Percentiles rank a stretch among this genome's conserved stretches.
Conservation (phyloP, 2,797 vertebrate species). For the Myotis pilosus region DNA sequence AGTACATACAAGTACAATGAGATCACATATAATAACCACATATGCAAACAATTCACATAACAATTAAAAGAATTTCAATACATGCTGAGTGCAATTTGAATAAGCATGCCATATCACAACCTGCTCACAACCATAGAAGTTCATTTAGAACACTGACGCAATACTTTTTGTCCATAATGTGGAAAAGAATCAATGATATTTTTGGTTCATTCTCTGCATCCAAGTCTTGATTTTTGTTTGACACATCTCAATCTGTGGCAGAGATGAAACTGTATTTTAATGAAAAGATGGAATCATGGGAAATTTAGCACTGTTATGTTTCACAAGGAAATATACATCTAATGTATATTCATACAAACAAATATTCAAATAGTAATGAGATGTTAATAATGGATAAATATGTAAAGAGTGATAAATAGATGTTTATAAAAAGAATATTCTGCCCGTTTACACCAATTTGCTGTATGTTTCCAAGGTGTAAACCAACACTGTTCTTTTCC, state of each 20-base stretch:
- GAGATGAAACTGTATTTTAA: constrained; percentile 77
- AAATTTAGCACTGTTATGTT: constrained; percentile 61
- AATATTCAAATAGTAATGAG: constrained; percentile 59
- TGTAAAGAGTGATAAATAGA: constrained; percentile 17
- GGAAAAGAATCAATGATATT: constrained; percentile 72
- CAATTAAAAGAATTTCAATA: constrained; percentile 89
- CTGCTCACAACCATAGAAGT: constrained; percentile 83
- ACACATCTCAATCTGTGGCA: constrained; percentile 77
- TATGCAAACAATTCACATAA: constrained; percentile 93
- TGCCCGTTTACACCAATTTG: constrained; percentile 82
- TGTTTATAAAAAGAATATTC: constrained; percentile 67
- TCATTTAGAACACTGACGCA: constrained; percentile 78
- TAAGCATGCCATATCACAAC: constrained; percentile 90
- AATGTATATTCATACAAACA: constrained; percentile 76
- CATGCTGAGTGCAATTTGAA: constrained; percentile 92
- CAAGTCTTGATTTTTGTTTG: constrained; percentile 65
- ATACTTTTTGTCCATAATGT: constrained; percentile 71
- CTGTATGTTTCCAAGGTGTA: constrained; percentile 80
- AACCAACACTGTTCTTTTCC: constrained; percentile 78
- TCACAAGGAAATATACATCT: constrained; percentile 68
- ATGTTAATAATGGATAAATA: constrained; percentile 67
- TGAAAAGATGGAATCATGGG: constrained; percentile 60
- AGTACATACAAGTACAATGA: constrained; percentile 89
- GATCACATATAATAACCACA: constrained; percentile 90
- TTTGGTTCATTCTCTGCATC: constrained; percentile 79